phyloP scores from a whole-genome alignment of 1,140 invertebrate genomes.

The Musca domestica region DNA sequence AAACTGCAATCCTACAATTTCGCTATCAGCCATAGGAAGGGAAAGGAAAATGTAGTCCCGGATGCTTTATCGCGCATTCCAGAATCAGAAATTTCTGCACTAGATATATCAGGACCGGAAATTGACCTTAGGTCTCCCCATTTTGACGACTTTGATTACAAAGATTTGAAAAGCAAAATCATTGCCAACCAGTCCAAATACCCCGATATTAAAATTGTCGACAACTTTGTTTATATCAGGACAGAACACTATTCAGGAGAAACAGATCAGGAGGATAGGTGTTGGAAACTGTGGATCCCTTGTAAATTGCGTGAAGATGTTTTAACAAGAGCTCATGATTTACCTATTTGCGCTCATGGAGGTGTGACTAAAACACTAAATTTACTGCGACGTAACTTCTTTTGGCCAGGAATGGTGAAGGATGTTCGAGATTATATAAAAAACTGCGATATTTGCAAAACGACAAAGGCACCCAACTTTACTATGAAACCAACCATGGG shows the following conservation, averaged over 20 bases:
- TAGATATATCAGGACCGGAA: neutral
- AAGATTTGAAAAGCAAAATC: neutral
- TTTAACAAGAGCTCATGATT: neutral
- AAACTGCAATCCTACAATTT: neutral
- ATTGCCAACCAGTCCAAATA: neutral
- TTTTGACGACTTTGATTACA: neutral
- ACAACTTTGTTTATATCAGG: constrained; percentile 8
- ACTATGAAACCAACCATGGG: neutral
- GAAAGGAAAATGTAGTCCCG: neutral
- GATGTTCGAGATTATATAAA: neutral
- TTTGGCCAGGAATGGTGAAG: no score
- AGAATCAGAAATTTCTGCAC: no score
- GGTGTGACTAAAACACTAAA: constrained; percentile 1
- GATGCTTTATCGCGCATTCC: neutral
- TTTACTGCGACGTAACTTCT: neutral
- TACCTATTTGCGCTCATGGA: no score
- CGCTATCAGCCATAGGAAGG: neutral
- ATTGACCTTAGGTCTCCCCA: neutral
- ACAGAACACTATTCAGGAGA: neutral
- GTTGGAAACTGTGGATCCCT: constrained; percentile 24
- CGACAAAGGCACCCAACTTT: neutral
- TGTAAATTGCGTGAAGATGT: neutral
- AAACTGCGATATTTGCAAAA: neutral
- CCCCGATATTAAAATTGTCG: constrained; percentile 7
- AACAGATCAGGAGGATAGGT: neutral